Evolutionary conservation across 2,888 invertebrate species (phyloP).

Genomic region (Nomada ruficornis): DNA sequence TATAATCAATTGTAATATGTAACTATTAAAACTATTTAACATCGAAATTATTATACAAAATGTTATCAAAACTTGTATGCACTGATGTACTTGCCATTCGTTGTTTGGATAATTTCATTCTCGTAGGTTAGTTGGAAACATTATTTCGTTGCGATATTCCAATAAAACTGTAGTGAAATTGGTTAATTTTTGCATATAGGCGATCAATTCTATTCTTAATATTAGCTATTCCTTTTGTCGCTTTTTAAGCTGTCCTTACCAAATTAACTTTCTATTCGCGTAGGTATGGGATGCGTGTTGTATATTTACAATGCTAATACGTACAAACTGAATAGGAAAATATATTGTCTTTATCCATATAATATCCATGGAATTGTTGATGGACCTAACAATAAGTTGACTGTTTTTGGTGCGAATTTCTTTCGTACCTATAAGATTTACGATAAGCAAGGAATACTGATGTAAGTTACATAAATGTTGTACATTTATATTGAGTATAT

Average conservation of each 20-base stretch:
- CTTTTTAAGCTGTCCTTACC: slow-evolving; percentile 6
- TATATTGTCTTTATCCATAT: slow-evolving; percentile 72
- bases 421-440: slow-evolving; percentile 71
- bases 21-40: background rate
- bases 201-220: background rate
- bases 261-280: slow-evolving; percentile 27
- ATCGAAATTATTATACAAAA: slow-evolving; percentile 28
- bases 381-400: slow-evolving; percentile 71
- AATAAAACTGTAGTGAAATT: background rate
- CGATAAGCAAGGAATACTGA: slow-evolving; percentile 47
- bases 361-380: slow-evolving; percentile 79
- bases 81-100: slow-evolving; percentile 78
- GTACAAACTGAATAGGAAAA: slow-evolving; percentile 63
- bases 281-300: slow-evolving; percentile 77
- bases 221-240: slow-evolving; percentile 5
- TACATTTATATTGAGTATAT: background rate
- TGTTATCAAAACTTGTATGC: slow-evolving; percentile 69
- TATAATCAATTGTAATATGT: background rate
- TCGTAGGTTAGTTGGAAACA: slow-evolving; percentile 75
- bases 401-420: slow-evolving; percentile 78
- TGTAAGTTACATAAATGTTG: slow-evolving; percentile 63
- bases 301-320: slow-evolving; percentile 64
- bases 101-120: slow-evolving; percentile 71
- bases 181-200: no score
- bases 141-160: background rate